A percentile compares a stretch with the other conserved stretches of the same genome.
These are phyloP conservation scores for Eleginops maclovinus DNA, from an alignment of 2,113 vertebrate species.

Conservation along the genomic window DNA sequence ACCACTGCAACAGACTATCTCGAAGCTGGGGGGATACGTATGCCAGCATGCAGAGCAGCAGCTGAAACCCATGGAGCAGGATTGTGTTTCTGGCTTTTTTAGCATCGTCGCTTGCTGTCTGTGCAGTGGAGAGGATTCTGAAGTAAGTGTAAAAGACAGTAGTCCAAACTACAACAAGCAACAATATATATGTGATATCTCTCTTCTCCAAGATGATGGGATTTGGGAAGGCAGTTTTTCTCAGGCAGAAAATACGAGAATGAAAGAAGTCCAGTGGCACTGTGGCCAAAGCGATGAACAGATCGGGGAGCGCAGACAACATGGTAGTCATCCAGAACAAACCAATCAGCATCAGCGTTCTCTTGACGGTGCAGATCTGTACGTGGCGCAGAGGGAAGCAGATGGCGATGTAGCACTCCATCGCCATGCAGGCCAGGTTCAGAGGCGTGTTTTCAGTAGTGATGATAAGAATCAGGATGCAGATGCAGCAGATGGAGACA, in stretches of 20 bases:
- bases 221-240: slow-evolving; percentile 50
- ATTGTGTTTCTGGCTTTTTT: slow-evolving; percentile 80
- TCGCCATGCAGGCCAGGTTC: slow-evolving; percentile 60
- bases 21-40: slow-evolving; percentile 54
- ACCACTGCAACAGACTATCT: slow-evolving; percentile 1
- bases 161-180: slow-evolving; percentile 67
- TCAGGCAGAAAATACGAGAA: slow-evolving; percentile 56
- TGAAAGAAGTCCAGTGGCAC: slow-evolving; percentile 59
- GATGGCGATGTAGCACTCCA: slow-evolving; percentile 72
- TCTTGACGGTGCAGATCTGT: slow-evolving; percentile 74
- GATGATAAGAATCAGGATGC: slow-evolving; percentile 43
- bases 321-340: slow-evolving; percentile 70
- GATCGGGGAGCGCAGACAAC: slow-evolving; percentile 65
- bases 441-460: slow-evolving; percentile 60
- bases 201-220: slow-evolving; percentile 61
- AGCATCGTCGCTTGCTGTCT: slow-evolving; percentile 51
- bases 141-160: slow-evolving; percentile 70
- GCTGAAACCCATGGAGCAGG: slow-evolving; percentile 76
- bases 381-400: slow-evolving; percentile 72
- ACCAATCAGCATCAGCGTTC: slow-evolving; percentile 59
- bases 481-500: slow-evolving; percentile 64
- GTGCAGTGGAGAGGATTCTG: slow-evolving; percentile 68
- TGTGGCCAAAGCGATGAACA: slow-evolving; percentile 65
- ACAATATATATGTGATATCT: slow-evolving; percentile 50
- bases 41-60: slow-evolving; percentile 74